phyloP scores from a whole-genome alignment of 2,113 vertebrate genomes.

The Donacobius atricapilla region DNA sequence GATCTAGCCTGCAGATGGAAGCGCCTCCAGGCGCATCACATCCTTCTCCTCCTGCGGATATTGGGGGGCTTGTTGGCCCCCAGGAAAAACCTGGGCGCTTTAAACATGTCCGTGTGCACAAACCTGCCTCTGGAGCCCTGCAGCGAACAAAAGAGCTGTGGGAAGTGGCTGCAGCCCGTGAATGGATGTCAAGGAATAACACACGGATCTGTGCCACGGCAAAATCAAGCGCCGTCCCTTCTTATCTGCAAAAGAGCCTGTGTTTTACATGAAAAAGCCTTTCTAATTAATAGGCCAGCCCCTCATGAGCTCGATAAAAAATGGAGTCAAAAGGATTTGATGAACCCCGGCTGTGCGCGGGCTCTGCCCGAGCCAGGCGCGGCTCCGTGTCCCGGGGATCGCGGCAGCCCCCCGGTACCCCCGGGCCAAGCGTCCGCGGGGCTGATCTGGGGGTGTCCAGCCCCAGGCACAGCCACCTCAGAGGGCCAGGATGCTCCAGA shows the following conservation, averaged over 20 bases:
- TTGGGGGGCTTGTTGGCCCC: not conserved
- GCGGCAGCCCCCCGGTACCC: rapidly evolving
- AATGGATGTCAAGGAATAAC: conserved; percentile 10
- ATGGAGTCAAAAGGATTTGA: conserved; percentile 47
- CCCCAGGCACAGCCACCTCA: rapidly evolving
- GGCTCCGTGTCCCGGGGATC: not conserved
- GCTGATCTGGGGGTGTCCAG: rapidly evolving
- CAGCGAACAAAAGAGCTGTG: not conserved
- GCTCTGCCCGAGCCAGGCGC: not conserved
- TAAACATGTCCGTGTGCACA: rapidly evolving
- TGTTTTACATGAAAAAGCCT: conserved; percentile 57
- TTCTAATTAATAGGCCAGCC: conserved; percentile 50
- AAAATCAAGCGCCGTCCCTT: not conserved
- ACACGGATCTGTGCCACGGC: not conserved
- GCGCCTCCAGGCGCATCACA: not conserved
- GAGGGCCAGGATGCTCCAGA: not conserved
- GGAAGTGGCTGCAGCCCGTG: conserved; percentile 21
- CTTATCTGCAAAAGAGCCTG: conserved; percentile 32
- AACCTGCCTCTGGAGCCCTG: not conserved
- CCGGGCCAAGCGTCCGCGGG: rapidly evolving
- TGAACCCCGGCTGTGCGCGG: not conserved
- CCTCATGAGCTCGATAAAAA: conserved; percentile 39
- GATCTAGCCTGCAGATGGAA: not conserved
- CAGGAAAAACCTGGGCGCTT: not conserved
- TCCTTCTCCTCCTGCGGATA: not conserved